Percentiles rank a stretch among this genome's conserved stretches.
Conservation (phyloP, 2,797 vertebrate species). For the Gallirallus australis region DNA sequence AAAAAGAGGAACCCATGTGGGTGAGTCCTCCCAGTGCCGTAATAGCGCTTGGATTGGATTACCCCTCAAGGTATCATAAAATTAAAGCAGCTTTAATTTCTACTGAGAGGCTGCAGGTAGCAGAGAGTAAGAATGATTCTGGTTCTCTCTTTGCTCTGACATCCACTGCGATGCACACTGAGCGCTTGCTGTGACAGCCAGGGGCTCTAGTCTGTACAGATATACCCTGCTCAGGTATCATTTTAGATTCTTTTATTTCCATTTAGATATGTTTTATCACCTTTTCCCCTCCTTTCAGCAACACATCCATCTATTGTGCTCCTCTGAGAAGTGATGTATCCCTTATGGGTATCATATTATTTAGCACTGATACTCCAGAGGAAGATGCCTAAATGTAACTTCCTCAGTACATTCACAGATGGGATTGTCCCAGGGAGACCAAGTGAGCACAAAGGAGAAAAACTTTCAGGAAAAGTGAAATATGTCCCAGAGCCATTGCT, state of each 20-base stretch:
- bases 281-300: neutral
- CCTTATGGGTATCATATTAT: neutral
- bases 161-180: neutral
- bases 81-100: neutral
- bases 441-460: neutral
- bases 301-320: fast-evolving
- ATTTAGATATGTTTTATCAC: fast-evolving
- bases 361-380: neutral
- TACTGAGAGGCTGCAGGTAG: neutral
- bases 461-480: neutral
- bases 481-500: neutral
- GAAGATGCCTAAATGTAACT: neutral
- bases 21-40: neutral
- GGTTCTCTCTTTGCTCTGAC: neutral
- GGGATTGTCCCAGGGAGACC: neutral
- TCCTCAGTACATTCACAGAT: neutral
- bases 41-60: neutral
- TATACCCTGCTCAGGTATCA: neutral
- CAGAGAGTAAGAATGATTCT: neutral
- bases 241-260: neutral
- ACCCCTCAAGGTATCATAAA: neutral
- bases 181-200: neutral
- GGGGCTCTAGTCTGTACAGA: neutral
- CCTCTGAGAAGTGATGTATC: neutral
- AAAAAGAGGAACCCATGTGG: neutral